Evolutionary conservation across 2,888 invertebrate genomes (phyloP).

Genomic region (Nemotelus pantherinus): DNA sequence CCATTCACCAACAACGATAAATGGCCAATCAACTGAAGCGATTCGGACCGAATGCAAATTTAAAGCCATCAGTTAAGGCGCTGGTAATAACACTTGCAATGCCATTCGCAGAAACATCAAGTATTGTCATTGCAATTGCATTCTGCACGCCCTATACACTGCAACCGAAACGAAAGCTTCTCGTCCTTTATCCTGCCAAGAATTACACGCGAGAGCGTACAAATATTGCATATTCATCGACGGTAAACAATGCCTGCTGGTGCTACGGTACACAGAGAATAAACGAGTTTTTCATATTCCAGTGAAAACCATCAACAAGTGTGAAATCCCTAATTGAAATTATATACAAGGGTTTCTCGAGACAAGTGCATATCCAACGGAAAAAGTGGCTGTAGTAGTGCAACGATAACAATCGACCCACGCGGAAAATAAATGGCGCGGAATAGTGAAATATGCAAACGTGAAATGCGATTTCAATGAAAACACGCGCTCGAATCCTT

Average conservation of each 20-base stretch:
- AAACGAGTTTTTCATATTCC: neutral
- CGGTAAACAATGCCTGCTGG: conserved; percentile 9
- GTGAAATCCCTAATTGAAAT: neutral
- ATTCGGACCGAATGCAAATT: conserved; percentile 12
- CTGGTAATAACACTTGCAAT: conserved; percentile 27
- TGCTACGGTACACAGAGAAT: neutral
- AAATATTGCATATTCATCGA: conserved; percentile 11
- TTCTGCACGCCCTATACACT: conserved; percentile 26
- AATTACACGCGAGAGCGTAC: conserved; percentile 36
- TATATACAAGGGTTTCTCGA: neutral
- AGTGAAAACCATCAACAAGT: neutral
- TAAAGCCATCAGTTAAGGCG: neutral
- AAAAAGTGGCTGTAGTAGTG: no score
- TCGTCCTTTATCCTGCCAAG: conserved; percentile 41
- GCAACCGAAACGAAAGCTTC: conserved; percentile 31
- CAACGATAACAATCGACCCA: no score
- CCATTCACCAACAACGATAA: conserved; percentile 39
- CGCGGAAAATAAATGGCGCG: no score
- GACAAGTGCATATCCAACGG: no score
- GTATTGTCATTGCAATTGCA: neutral
- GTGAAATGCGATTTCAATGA: no score
- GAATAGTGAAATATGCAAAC: no score
- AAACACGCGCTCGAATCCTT: neutral
- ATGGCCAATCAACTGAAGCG: conserved; percentile 37
- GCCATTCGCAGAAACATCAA: conserved; percentile 7